Percentiles rank a stretch among this genome's conserved stretches.
Evolutionary conservation across 2,113 vertebrate genomes (phyloP).

Genomic region (Psilopogon haemacephalus): DNA sequence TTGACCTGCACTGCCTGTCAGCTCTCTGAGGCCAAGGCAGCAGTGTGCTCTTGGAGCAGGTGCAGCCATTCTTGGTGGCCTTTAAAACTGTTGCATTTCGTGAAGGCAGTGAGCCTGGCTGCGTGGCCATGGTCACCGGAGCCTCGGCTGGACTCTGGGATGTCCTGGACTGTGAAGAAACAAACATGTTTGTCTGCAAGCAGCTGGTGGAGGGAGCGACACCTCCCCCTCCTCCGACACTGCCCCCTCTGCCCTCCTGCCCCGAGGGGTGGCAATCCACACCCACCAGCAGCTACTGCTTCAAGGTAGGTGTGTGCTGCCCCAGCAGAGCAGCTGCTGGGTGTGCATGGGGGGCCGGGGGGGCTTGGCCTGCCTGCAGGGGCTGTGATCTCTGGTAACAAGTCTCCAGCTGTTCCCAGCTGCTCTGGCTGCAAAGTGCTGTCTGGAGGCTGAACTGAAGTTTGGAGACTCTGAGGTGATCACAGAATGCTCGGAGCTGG

Average conservation of each 20-base stretch:
- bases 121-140: constrained; percentile 89
- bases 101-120: constrained; percentile 85
- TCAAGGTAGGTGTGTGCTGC: constrained; percentile 76
- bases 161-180: constrained; percentile 82
- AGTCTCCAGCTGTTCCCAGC: not conserved
- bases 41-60: not conserved
- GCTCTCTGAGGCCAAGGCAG: not conserved
- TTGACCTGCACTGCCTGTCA: not conserved
- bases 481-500: too few species aligned
- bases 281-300: constrained; percentile 69
- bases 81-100: not conserved
- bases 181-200: constrained; percentile 90
- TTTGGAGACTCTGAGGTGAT: not conserved
- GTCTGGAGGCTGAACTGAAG: not conserved
- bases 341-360: too few species aligned
- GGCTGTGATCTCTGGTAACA: not conserved
- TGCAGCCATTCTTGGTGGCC: not conserved
- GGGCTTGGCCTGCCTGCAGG: not conserved
- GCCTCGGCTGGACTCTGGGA: constrained; percentile 91
- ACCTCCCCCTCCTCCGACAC: constrained; percentile 76
- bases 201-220: constrained; percentile 82
- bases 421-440: not conserved
- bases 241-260: constrained; percentile 75
- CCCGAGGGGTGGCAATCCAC: constrained; percentile 74
- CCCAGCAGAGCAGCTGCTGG: not conserved